A percentile compares a stretch with the other conserved stretches of the same genome.
Evolutionary conservation across 2,888 invertebrate genomes (phyloP).

Genomic region (Drosophila bunnanda): DNA sequence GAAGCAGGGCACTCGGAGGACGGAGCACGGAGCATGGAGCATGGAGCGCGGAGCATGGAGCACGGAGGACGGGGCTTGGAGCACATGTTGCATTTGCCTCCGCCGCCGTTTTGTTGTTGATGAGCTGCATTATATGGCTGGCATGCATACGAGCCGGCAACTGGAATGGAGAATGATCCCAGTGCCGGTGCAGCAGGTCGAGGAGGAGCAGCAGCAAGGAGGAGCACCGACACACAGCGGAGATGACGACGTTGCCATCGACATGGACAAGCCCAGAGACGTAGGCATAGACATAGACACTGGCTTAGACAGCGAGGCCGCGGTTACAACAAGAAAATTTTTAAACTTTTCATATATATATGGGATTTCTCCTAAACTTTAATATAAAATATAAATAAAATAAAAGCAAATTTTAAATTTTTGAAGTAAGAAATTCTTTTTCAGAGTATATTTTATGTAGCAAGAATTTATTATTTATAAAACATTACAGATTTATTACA

Average conservation of each 20-base stretch:
- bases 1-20: conserved; percentile 33
- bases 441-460: background rate
- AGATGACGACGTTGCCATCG: conserved; percentile 48
- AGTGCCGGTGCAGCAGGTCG: conserved; percentile 2
- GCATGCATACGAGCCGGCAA: conserved; percentile 60
- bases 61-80: conserved; percentile 21
- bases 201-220: conserved; percentile 12
- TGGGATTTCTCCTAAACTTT: background rate
- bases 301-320: conserved; percentile 55
- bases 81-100: conserved; percentile 80
- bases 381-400: background rate
- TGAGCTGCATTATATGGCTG: conserved; percentile 79
- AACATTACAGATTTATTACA: too few species aligned
- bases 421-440: background rate
- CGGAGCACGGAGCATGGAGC: conserved; percentile 25
- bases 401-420: background rate
- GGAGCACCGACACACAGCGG: conserved; percentile 25
- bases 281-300: conserved; percentile 37
- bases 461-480: background rate
- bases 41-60: too few species aligned
- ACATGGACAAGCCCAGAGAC: conserved; percentile 34
- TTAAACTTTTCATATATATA: background rate
- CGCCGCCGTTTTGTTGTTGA: conserved; percentile 59
- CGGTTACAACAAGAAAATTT: conserved; percentile 18
- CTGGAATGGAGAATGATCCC: conserved; percentile 11